These are phyloP conservation scores for Crambe crambe DNA, from an alignment of 37 sponge, comb jelly and placozoan species.

Conservation along the genomic window DNA sequence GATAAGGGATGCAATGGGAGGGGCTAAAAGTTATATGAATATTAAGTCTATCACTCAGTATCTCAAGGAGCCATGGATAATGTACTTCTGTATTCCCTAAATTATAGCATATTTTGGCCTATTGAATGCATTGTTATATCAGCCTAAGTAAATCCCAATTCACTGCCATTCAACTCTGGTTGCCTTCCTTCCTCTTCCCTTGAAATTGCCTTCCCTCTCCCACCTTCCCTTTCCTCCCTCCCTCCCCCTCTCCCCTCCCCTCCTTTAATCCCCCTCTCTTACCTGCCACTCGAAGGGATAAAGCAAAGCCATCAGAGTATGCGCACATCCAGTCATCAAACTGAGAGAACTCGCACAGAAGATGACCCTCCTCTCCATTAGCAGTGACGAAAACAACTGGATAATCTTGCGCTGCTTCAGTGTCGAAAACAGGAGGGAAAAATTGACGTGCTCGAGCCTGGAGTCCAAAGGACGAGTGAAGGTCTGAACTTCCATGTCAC, in stretches of 20 bases:
- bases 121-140: too few relatives aligned
- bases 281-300: conserved; percentile 95
- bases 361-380: conserved; percentile 87
- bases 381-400: conserved; percentile 71
- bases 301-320: conserved; percentile 72
- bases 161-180: neutral
- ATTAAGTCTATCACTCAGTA: too few relatives aligned
- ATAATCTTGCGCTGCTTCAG: conserved; percentile 54
- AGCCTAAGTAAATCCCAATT: neutral
- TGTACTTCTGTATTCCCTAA: too few relatives aligned
- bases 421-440: conserved; percentile 51
- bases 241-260: neutral
- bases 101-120: too few relatives aligned
- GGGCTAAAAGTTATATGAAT: neutral
- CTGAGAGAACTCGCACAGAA: conserved; percentile 62
- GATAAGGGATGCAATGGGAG: neutral
- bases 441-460: conserved; percentile 80
- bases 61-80: too few relatives aligned
- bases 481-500: conserved; percentile 47
- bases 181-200: neutral
- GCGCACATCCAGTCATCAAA: conserved; percentile 55
- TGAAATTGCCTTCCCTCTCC: neutral
- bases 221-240: neutral
- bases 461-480: conserved; percentile 75
- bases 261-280: neutral